Base-by-base conservation (phyloP, 2,888 invertebrate species). In the Parnassius glacialis region DNA sequence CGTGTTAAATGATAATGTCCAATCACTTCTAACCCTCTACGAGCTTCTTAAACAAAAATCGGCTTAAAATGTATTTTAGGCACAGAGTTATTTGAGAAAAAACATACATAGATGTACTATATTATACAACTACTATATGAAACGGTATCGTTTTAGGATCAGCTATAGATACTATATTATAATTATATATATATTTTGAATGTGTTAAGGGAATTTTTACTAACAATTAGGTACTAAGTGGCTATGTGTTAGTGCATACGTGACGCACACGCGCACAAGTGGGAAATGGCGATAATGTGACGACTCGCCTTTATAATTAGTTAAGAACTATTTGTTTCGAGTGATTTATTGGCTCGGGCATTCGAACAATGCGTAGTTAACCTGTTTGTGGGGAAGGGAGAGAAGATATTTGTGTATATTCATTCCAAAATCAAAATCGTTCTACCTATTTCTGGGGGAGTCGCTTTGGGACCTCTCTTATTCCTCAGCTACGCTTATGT, bases 121-220 rank as follows among this genome's bases (percentile, higher is more conserved):
- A 81, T 79, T 85, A 86, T 88, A 88, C 85, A 88, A 84, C 79
- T 78, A 71, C 61, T 84, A 84, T 86, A 87, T 62, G 82, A 84
- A 81, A 81, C 75, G 65, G 75, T 79, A 78, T 83, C 79, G 81
- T 81, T 80, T 79, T 85, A 85, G 84, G 79, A 82, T 78, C 88
- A 83, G 87, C 87, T 86, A 81, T 75, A 78, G 55, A 59, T 63
- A 83, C 77, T 81, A 74, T 81, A 83, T 81, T 80, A 80, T 74
- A 75, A 71, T 72, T 84, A 83, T 86, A 84, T 88, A 89, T 90
- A 89, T 90, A 90, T 90, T 85, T 90, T 88, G 90, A 89, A 89
- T 87, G 87, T 78, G 87, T 90, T 88, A 90, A 90, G 88, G 85
- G 83, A 59, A 87, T 90, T 90, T 90, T 90, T 90, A 90, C 90